Evolutionary conservation across 1,140 invertebrate species (phyloP), one percentile per base, ranked within the genome.

Genomic region (Calephelis virginiensis): DNA sequence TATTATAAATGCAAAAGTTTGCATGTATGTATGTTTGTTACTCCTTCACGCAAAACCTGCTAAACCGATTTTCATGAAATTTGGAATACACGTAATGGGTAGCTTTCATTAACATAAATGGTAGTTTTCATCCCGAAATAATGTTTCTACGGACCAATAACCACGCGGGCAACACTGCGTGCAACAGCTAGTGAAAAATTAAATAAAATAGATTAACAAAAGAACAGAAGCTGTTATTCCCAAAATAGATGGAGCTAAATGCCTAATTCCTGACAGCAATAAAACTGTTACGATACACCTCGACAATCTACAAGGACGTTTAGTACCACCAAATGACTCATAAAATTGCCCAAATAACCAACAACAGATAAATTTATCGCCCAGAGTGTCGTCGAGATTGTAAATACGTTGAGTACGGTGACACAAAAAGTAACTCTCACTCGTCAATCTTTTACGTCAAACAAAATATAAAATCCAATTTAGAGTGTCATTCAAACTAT

Each of bases 391-490:
- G 77, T 72, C 78, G 63, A 85, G 73, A 48, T 74, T 74, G 71
- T 89, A 89, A 90, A 89, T 69, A 69, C 75, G 69, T 83, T 80
- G 73, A 74, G 72, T 70, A 69, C 67, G 50, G 64, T 69, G 63
- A 70, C 75, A 78, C 78, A 75, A 75, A 67, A 66, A 43, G 63
- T 66, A 63, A 76, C 74, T 68, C 63, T 69, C 71, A 81, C 80
- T 87, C 82, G 87, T 92, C 89, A 90, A 91, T 92, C 89, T 91
- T 81, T 85, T 80, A 82, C 71, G 91, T 91, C 91, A 92, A 91
- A 92, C 91, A 91, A 91, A 91, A 83, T 88, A 89, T 92, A 89
- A 92, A 91, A 91, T 86, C 86, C 81, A 92, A 91, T 91, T 91
- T 83, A 86, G 77, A 75, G 63, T 75, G 64, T 73, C 78, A 83